Evolutionary conservation across 2,797 vertebrate genomes (phyloP).

Genomic region (Gobionotothen gibberifrons): DNA sequence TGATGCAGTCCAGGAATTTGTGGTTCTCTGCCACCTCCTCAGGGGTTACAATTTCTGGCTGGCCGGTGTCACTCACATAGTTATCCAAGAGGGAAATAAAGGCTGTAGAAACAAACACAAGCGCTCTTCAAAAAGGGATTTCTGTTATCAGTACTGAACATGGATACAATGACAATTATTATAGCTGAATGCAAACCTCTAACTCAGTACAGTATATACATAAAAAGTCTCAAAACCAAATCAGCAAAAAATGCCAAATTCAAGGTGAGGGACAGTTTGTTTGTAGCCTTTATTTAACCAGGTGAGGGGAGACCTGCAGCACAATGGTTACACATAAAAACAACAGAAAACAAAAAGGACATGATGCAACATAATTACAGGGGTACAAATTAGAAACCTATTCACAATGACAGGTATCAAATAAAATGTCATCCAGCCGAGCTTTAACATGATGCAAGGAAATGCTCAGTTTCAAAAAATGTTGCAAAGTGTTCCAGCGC

Average conservation of each 20-base stretch:
- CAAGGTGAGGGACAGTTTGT: no score
- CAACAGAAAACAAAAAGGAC: no score
- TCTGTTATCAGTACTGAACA: not conserved
- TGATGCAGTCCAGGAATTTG: slow-evolving; percentile 84
- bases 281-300: not conserved
- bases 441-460: no score
- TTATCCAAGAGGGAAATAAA: slow-evolving; percentile 89
- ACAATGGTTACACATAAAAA: no score
- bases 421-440: no score
- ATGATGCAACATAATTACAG: no score
- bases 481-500: no score
- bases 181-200: slow-evolving; percentile 4
- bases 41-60: slow-evolving; percentile 86
- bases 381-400: no score
- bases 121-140: not conserved
- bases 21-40: slow-evolving; percentile 87
- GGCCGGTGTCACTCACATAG: slow-evolving; percentile 85
- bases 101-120: slow-evolving; percentile 67
- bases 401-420: no score
- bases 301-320: not conserved
- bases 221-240: not conserved
- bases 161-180: not conserved
- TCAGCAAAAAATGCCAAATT: no score
- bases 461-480: no score
- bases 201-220: not conserved